Base-by-base conservation (phyloP, 2,113 vertebrate species). In the Salvelinus fontinalis region DNA sequence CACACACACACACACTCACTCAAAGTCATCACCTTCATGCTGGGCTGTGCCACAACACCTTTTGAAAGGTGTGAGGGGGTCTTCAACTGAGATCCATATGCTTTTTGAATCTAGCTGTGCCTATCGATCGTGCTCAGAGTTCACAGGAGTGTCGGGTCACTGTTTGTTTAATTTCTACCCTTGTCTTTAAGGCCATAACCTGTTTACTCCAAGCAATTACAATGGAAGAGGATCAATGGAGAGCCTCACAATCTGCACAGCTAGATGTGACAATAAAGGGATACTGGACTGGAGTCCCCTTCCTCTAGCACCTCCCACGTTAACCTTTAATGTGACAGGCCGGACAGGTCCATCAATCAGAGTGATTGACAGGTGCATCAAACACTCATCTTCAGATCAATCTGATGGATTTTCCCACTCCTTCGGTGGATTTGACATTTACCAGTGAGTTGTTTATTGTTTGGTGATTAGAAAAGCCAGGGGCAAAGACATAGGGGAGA, bases 281-380 rank as follows among this genome's bases (percentile, higher is more conserved):
- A 18, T 14, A 20, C 54, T 20, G 54, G 14, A 57, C 54, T 57
- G 54, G 3, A 57, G 54, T 57, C 54, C 14, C 14, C 14, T 57
- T 20, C 54, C 18, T 6, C 54, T 20, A 20, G 16, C 54, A 57
- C 12, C 11, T 29, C 84, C 77, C 79, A 48, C 76, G 49, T 22
- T 71, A 75, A 80, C 83, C 77, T 81, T 81, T 67, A 20, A 51
- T 20, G 44, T 78, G 74, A 86, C 77, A 81, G 83, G 83, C 24
- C n/a, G 70, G 81, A 87, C 76, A 84, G 89, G 76, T 89, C 78
- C 86, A 90, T 92, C 91, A 79, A 79, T 92, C 90, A 89, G 1
- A 16, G 1, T 80, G 82, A 89, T 24, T 72, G 88, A 82, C 88
- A 71, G 81, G 81, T 70, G 81, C 74, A 67, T 85, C 67, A 67